Base-by-base conservation (phyloP, 2,113 vertebrate species). In the Phrynosoma platyrhinos region DNA sequence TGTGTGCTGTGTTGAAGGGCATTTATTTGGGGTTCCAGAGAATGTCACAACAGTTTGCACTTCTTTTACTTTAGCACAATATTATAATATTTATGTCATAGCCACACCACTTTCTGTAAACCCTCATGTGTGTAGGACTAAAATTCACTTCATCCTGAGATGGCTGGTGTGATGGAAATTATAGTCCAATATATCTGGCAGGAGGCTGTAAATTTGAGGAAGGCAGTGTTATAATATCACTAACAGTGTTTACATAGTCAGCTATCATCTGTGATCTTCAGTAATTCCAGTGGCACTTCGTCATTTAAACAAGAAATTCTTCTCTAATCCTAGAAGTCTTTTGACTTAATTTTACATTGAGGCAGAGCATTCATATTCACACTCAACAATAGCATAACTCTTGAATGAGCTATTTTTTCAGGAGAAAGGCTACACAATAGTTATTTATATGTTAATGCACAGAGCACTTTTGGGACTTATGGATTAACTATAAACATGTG, bases 401-500 rank as follows among this genome's bases (percentile, higher is more conserved):
- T 69, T 55, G 42, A 83, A 69, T 53, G 72, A 77, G 62, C 40
- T 27, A 88, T 83, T 83, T 74, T 83, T 83, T 58, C 81, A 68
- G 62, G n/a, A 40, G 81, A 69, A 88, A 88, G 64, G 62, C 81
- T 78, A 53, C 62, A 78, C 87, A 83, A 78, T 58, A 78, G 79
- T 23, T 84, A 79, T 53, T 90, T 85, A 40, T 1, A 1, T 91
- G 27, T 87, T 92, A 94, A 82, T 36, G 14, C 76, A 4, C 81
- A 52, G 86, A 75, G 62, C 66, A 25, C 88, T 77, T 91, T 3
- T 7, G 78, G 87, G 82, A 81, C 82, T 93, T 79, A 74, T 86
- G 79, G 84, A 86, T 89, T 76, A 89, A 86, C 25, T 82, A 86
- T 85, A 85, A 86, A 77, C 84, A 82, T 89, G 84, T 69, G 72